A percentile compares a stretch with the other conserved stretches of the same genome.
These are phyloP conservation scores for Entomobrya multifasciata DNA, from an alignment of 2,888 invertebrate genomes.

Conservation along the genomic window DNA sequence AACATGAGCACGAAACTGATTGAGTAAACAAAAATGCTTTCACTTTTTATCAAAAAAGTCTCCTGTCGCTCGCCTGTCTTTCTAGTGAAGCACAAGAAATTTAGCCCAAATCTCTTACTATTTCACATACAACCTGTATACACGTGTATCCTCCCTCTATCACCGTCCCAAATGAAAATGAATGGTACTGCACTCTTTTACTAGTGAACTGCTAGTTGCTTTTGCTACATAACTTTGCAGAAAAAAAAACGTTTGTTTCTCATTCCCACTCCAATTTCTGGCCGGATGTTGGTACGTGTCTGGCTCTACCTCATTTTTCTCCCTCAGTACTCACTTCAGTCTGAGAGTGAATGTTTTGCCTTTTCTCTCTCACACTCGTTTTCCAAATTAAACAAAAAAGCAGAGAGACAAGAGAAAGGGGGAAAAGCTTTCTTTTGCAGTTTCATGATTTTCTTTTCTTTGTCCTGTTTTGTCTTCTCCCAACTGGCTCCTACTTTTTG, in stretches of 20 bases:
- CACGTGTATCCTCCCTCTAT: neutral
- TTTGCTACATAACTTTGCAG: no score
- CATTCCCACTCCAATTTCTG: constrained; percentile 33
- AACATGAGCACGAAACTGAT: constrained; percentile 36
- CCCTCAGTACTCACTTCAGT: neutral
- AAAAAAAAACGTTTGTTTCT: neutral
- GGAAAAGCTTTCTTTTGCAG: neutral
- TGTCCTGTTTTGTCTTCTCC: no score
- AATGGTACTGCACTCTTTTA: no score
- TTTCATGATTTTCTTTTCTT: neutral
- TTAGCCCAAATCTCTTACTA: constrained; percentile 1
- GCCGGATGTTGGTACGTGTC: constrained; percentile 27
- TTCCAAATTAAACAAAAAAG: no score
- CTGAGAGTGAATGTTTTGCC: neutral
- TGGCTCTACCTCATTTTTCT: neutral
- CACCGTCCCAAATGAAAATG: neutral
- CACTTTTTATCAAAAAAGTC: no score
- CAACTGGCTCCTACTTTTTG: no score
- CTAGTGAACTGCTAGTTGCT: neutral
- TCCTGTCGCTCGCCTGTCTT: neutral
- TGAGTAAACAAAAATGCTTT: constrained; percentile 55
- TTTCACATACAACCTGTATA: neutral
- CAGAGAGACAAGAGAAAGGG: no score
- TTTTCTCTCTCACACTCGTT: neutral
- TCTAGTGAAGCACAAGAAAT: constrained; percentile 12